Percentiles rank a stretch among this genome's conserved stretches.
phyloP scores from a whole-genome alignment of 1,140 invertebrate genomes.

The Coboldia fuscipes region DNA sequence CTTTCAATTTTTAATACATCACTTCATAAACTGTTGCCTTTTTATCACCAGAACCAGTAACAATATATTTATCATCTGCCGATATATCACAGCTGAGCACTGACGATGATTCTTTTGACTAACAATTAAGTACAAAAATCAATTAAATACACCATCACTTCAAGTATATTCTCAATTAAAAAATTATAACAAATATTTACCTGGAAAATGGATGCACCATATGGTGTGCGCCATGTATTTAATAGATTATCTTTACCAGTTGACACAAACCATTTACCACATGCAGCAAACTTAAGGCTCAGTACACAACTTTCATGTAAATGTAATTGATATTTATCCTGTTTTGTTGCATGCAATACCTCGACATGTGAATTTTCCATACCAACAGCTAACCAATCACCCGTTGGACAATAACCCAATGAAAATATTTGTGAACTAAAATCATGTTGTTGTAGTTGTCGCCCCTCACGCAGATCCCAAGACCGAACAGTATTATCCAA shows the following conservation, averaged over 20 bases:
- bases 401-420: slow-evolving; percentile 79
- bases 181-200: slow-evolving; percentile 24
- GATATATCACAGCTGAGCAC: slow-evolving; percentile 96
- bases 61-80: slow-evolving; percentile 89
- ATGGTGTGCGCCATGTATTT: slow-evolving; percentile 90
- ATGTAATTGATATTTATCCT: slow-evolving; percentile 88
- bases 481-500: slow-evolving; percentile 82
- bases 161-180: too few species aligned
- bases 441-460: slow-evolving; percentile 75
- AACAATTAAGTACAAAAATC: slow-evolving; percentile 7
- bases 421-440: slow-evolving; percentile 84
- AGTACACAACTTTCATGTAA: slow-evolving; percentile 92
- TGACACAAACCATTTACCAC: slow-evolving; percentile 93
- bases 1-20: slow-evolving; percentile 64
- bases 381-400: slow-evolving; percentile 92
- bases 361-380: slow-evolving; percentile 95
- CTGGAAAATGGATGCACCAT: slow-evolving; percentile 91
- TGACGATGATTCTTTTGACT: slow-evolving; percentile 92
- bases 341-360: slow-evolving; percentile 70
- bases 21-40: slow-evolving; percentile 96
- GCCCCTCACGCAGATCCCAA: slow-evolving; percentile 82
- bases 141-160: neutral
- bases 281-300: slow-evolving; percentile 80
- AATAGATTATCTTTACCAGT: slow-evolving; percentile 94
- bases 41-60: slow-evolving; percentile 92